Conservation (phyloP, 2,888 invertebrate species). For the Eulithis prunata region DNA sequence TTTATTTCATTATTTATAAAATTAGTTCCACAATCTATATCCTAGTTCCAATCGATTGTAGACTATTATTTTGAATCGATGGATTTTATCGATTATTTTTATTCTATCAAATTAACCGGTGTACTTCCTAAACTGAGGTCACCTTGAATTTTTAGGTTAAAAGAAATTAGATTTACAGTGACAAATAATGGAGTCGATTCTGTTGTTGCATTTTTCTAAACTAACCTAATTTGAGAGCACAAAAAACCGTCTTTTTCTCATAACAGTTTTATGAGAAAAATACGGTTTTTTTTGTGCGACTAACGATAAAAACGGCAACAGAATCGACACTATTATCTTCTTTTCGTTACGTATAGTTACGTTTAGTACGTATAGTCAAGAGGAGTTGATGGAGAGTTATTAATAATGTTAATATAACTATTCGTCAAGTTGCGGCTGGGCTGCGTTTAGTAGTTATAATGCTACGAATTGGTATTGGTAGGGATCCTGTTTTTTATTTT, state of each 20-base stretch:
- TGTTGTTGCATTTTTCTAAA: too few species aligned
- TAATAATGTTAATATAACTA: constrained; percentile 35
- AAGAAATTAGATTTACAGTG: too few species aligned
- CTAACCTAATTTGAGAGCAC: too few species aligned
- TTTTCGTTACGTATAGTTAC: not conserved
- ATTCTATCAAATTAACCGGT: constrained; percentile 44
- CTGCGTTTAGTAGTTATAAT: not conserved
- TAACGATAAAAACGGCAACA: too few species aligned
- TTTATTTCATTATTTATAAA: constrained; percentile 52
- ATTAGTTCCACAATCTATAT: constrained; percentile 60
- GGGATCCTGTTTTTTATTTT: too few species aligned
- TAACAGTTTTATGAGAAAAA: too few species aligned
- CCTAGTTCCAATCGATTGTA: constrained; percentile 47
- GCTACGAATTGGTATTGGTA: constrained; percentile 18
- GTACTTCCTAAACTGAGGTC: constrained; percentile 58
- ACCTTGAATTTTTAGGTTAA: constrained; percentile 49
- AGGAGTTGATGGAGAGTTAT: constrained; percentile 26
- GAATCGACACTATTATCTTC: not conserved
- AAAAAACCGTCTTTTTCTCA: too few species aligned
- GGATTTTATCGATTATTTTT: constrained; percentile 48
- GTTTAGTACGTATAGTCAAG: constrained; percentile 19
- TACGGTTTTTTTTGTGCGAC: too few species aligned
- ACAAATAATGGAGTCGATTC: too few species aligned
- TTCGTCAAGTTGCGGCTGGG: constrained; percentile 24
- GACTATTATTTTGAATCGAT: constrained; percentile 32